Base-by-base conservation (phyloP, 2,888 invertebrate genomes). In the Apotomis turbidana region DNA sequence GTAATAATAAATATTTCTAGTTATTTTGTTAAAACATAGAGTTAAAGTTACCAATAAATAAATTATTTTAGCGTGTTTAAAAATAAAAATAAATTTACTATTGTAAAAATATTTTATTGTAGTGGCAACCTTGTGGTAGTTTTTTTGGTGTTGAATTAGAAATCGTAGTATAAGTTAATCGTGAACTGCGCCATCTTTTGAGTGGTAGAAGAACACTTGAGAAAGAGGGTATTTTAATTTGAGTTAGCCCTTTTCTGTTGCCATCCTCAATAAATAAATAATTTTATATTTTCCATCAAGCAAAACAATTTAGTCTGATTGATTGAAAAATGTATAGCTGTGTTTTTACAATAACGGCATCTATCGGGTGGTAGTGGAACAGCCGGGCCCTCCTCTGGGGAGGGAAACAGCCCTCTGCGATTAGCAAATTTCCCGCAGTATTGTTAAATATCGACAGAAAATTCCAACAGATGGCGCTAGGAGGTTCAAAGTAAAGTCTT, bases 301-400 rank as follows among this genome's bases (percentile, higher is more conserved):
- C 3, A 41, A 41, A 41, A 41, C 6, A 41, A 6, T 41, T 41
- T 6, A 6, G 5, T 41, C 5, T 41, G 5, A 2, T 41, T 6
- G 1, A 41, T 41, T 6, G 3, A 41, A 41, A 41, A 41, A 41
- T 41, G 4, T 41, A 41, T 41, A 15, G 15, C 15, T 15, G 3
- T 5, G 5, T 52, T 44, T 57, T 69, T 2, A 60, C 27, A 36
- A 64, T 10, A 80, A 71, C 79, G 85, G 85, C 89, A 88, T 87
- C 91, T 90, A 10, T 67, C 74, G 84, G 76, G 78, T 77, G 87
- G 87, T 83, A 80, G 84, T 74, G 6, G 74, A 80, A 81, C 70
- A 74, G 62, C 60, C 54, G 66, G 73, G 71, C 75, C 76, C 78
- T 74, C 77, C 78, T 78, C 76, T 44, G 12, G 49, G 70, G 62